Percentiles rank a stretch among this genome's conserved stretches.
These are phyloP conservation scores for Sparidentex hasta DNA, from an alignment of 2,797 vertebrate genomes.

Conservation along the genomic window DNA sequence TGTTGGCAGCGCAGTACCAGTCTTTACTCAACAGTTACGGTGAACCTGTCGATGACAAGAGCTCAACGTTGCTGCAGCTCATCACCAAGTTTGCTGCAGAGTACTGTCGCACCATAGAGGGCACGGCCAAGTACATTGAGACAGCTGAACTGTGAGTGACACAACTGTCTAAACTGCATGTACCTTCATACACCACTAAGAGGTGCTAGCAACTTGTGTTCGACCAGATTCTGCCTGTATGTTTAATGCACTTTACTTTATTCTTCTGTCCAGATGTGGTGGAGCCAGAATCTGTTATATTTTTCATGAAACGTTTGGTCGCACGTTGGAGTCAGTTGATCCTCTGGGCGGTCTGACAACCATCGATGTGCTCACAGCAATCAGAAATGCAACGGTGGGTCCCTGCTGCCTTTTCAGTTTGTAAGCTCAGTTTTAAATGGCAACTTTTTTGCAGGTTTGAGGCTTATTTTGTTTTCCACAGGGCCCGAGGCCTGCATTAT, in stretches of 20 bases:
- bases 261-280: conserved; percentile 87
- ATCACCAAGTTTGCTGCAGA: conserved; percentile 99
- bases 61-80: conserved; percentile 95
- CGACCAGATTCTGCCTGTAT: neutral
- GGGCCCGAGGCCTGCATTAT: conserved; percentile 97
- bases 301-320: conserved; percentile 98
- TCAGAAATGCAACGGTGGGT: conserved; percentile 97
- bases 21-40: conserved; percentile 96
- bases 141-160: conserved; percentile 95
- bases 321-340: conserved; percentile 97
- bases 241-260: neutral
- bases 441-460: neutral
- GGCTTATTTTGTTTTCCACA: conserved; percentile 56
- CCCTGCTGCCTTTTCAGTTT: neutral
- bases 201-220: conserved; percentile 17
- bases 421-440: neutral
- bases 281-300: conserved; percentile 99
- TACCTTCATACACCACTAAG: conserved; percentile 31
- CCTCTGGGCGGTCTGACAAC: conserved; percentile 97
- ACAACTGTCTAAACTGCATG: conserved; percentile 1
- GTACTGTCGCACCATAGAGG: conserved; percentile 99
- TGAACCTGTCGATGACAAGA: conserved; percentile 96
- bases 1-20: conserved; percentile 96
- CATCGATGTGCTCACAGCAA: conserved; percentile 97
- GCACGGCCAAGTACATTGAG: conserved; percentile 99